Evolutionary conservation across 2,797 vertebrate species (phyloP).

Genomic region (Coreius guichenoti): DNA sequence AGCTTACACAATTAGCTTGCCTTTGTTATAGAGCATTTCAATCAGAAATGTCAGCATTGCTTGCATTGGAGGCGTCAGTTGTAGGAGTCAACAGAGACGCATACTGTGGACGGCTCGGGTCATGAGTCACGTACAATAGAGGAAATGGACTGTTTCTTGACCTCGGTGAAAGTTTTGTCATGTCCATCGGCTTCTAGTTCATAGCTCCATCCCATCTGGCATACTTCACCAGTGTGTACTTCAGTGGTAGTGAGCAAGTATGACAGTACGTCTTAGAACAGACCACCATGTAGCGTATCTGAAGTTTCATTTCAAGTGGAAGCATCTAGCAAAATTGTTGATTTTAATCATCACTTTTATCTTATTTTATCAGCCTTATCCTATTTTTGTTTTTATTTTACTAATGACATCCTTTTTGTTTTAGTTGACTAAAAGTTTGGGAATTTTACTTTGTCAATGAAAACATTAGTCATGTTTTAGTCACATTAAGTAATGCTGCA

Average conservation of each 20-base stretch:
- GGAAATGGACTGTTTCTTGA: conserved; percentile 11
- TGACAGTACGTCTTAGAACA: neutral
- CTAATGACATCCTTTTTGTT: too few species aligned
- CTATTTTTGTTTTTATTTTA: neutral
- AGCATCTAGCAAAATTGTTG: neutral
- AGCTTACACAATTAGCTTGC: conserved; percentile 20
- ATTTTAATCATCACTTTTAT: neutral
- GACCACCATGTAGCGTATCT: neutral
- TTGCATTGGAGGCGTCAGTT: conserved; percentile 50
- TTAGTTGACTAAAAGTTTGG: too few species aligned
- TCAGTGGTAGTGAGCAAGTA: neutral
- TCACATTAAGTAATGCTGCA: too few species aligned
- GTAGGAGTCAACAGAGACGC: conserved; percentile 59
- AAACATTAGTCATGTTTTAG: too few species aligned
- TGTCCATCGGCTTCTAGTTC: neutral
- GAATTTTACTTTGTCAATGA: too few species aligned
- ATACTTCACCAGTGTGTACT: neutral
- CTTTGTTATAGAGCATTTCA: conserved; percentile 24
- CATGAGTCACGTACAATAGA: conserved; percentile 9
- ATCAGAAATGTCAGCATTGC: conserved; percentile 63
- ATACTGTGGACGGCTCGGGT: neutral
- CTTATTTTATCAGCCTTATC: neutral
- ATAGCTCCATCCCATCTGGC: neutral
- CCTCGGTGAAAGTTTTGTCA: neutral
- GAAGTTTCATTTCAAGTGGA: neutral